These are phyloP conservation scores for Melanostigma gelatinosum DNA, from an alignment of 2,113 vertebrate species.

Conservation along the genomic window DNA sequence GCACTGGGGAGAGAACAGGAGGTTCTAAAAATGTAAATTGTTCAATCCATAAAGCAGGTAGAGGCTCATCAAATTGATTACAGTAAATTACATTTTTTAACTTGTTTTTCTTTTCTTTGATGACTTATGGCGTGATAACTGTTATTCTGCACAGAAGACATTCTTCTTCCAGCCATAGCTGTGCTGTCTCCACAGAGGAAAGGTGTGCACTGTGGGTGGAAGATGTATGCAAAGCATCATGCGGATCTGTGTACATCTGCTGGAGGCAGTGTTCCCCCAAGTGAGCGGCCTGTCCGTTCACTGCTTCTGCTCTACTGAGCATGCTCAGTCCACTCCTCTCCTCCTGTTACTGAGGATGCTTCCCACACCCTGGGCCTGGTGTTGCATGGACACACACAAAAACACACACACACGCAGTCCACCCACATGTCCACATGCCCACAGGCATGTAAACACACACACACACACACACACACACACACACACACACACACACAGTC, in stretches of 20 bases:
- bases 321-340: slow-evolving; percentile 68
- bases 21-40: too few species aligned
- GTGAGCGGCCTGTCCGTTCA: slow-evolving; percentile 58
- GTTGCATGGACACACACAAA: slow-evolving; percentile 67
- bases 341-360: slow-evolving; percentile 72
- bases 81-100: too few species aligned
- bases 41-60: not conserved
- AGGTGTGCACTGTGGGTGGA: slow-evolving; percentile 33
- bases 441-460: slow-evolving; percentile 67
- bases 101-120: not conserved
- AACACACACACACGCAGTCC: slow-evolving; percentile 45
- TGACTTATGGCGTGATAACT: not conserved
- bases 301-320: slow-evolving; percentile 57
- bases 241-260: slow-evolving; percentile 48
- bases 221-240: slow-evolving; percentile 39
- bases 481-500: slow-evolving; percentile 49
- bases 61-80: too few species aligned
- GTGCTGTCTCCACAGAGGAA: not conserved
- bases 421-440: slow-evolving; percentile 78
- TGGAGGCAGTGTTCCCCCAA: slow-evolving; percentile 44
- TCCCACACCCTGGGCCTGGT: slow-evolving; percentile 78
- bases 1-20: too few species aligned
- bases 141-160: not conserved
- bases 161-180: not conserved
- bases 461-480: slow-evolving; percentile 7